Percentiles rank a stretch among this genome's conserved stretches.
Evolutionary conservation across 1,140 invertebrate species (phyloP).

Genomic region (Bombus huntii): DNA sequence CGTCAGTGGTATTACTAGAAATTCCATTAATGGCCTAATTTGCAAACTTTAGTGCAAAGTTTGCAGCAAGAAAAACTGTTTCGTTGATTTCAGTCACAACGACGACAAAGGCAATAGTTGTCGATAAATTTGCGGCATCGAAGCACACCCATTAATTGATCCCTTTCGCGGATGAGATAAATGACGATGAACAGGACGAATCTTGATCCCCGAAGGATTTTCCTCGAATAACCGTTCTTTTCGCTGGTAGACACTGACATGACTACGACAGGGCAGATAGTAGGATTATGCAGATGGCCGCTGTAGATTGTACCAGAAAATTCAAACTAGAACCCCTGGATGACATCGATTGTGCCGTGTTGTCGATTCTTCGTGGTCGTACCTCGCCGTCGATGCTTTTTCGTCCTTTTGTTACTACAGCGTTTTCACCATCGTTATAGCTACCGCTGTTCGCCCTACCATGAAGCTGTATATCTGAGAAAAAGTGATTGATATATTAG

Average conservation of each 20-base stretch:
- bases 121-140: slow-evolving; percentile 31
- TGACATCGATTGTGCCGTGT: slow-evolving; percentile 80
- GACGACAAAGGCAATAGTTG: background rate
- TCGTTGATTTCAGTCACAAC: slow-evolving; percentile 1
- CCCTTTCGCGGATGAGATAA: slow-evolving; percentile 57
- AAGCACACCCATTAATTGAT: slow-evolving; percentile 56
- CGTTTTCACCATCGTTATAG: slow-evolving; percentile 57
- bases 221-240: slow-evolving; percentile 37
- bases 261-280: slow-evolving; percentile 65
- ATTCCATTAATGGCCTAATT: background rate
- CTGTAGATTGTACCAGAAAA: slow-evolving; percentile 34
- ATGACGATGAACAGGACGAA: slow-evolving; percentile 50
- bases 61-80: background rate
- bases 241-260: slow-evolving; percentile 15
- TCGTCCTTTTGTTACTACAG: slow-evolving; percentile 41
- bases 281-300: slow-evolving; percentile 60
- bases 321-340: slow-evolving; percentile 65
- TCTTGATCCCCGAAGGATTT: slow-evolving; percentile 48
- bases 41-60: background rate
- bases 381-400: slow-evolving; percentile 60
- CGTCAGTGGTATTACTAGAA: background rate
- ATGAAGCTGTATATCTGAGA: slow-evolving; percentile 46
- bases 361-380: slow-evolving; percentile 71
- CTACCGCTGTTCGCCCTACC: slow-evolving; percentile 35
- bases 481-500: slow-evolving; percentile 23